A percentile compares a stretch with the other conserved stretches of the same genome.
phyloP scores from a whole-genome alignment of 2,888 invertebrate species.

The Ormyrus thymus region DNA sequence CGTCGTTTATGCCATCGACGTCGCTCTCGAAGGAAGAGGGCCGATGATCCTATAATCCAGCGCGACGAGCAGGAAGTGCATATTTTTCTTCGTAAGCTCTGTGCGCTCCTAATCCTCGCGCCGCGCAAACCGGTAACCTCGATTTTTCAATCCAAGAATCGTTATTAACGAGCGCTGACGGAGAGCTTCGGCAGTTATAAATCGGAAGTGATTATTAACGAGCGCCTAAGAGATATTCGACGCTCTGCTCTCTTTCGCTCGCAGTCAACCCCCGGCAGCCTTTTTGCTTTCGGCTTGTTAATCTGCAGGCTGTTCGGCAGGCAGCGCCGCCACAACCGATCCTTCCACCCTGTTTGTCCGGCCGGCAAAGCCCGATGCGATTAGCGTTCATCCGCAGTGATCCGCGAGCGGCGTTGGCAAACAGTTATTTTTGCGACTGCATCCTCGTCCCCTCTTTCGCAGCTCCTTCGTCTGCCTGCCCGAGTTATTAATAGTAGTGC shows the following conservation, averaged over 20 bases:
- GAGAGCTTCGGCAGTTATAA: slow-evolving; percentile 36
- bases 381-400: slow-evolving; percentile 46
- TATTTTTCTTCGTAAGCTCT: neutral
- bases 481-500: slow-evolving; percentile 19
- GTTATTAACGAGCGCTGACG: slow-evolving; percentile 44
- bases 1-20: slow-evolving; percentile 17
- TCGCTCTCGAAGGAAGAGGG: neutral
- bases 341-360: slow-evolving; percentile 25
- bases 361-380: slow-evolving; percentile 19
- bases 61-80: neutral
- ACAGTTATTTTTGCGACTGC: slow-evolving; percentile 3
- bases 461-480: neutral
- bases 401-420: slow-evolving; percentile 26
- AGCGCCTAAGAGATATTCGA: slow-evolving; percentile 32
- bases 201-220: slow-evolving; percentile 55
- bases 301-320: neutral
- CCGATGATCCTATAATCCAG: too few relatives aligned
- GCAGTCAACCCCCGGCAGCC: neutral
- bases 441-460: slow-evolving; percentile 2
- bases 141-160: neutral
- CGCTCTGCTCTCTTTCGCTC: neutral
- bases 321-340: neutral
- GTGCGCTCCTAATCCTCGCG: slow-evolving; percentile 16
- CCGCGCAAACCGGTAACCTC: neutral
- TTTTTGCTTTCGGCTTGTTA: neutral